These are phyloP conservation scores for Acutogordius australiensis DNA, from an alignment of 2,888 invertebrate genomes.

Conservation along the genomic window DNA sequence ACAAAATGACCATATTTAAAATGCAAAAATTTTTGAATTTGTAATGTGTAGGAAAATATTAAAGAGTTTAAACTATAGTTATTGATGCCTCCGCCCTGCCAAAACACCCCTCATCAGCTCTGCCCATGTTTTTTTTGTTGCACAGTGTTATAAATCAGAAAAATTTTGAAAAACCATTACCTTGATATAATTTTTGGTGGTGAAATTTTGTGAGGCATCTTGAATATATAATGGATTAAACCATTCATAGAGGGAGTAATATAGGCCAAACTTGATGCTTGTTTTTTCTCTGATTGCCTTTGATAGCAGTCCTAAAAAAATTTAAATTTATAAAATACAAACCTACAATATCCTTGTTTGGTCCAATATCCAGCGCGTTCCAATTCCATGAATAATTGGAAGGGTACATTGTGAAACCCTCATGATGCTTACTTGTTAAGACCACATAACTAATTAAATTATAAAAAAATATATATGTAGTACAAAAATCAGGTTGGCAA, in stretches of 20 bases:
- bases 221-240: conserved; percentile 19
- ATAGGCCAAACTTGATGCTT: conserved; percentile 20
- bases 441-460: conserved; percentile 25
- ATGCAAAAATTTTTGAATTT: too few species aligned
- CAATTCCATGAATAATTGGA: conserved; percentile 26
- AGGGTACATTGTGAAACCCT: conserved; percentile 28
- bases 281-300: conserved; percentile 14
- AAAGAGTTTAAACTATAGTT: too few species aligned
- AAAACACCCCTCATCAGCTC: too few species aligned
- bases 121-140: too few species aligned
- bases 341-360: conserved; percentile 27
- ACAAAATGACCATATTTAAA: too few species aligned
- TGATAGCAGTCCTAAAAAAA: background rate
- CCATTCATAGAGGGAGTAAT: conserved; percentile 21
- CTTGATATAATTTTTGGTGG: conserved; percentile 16
- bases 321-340: conserved; percentile 10
- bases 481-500: too few species aligned
- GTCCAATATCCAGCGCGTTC: conserved; percentile 27
- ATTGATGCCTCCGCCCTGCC: too few species aligned
- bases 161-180: conserved; percentile 12
- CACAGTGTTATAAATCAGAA: too few species aligned
- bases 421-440: conserved; percentile 28
- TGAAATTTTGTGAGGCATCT: conserved; percentile 17
- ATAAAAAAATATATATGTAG: background rate
- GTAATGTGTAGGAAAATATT: too few species aligned